Base-by-base conservation (phyloP, 1,140 invertebrate species). In the Listronotus oregonensis region DNA sequence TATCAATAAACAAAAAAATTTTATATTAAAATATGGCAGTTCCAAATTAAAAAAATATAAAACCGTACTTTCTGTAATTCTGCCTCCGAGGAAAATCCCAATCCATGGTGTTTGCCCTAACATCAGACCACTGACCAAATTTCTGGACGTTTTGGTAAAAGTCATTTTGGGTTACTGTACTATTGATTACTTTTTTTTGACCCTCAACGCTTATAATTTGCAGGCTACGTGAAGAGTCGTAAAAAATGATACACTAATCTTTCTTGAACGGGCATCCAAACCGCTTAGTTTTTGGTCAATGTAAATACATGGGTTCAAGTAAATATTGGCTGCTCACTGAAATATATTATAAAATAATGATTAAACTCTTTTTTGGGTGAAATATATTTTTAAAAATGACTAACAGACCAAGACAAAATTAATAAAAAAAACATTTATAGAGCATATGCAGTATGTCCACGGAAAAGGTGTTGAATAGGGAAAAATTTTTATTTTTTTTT, bases 61-160 rank as follows among this genome's bases (percentile, higher is more conserved):
- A 51, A 18, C 27, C 37, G 74, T 80, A 90, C 91, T 86, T 97
- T 97, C 74, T 93, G 94, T 46, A 98, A 82, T 80, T 99, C 97
- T 50, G 87, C 87, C 80, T 99, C 97, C 0, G 95, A 94, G 34
- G 92, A 89, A 82, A 98, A 99, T 9, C 97, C 97, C 47, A 99
- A 85, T 3, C 96, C 97, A 81, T 98, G 3, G 95, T 98, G 82
- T 97, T 98, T 7, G 96, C 95, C 63, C 95, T 83, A 34, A 96
- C 91, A 83, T 99, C 97, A 60, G 95, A 97, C 96, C 96, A 98
- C 79, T 99, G 97, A 2, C 96, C 96, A 85, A 99, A 99, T 82
- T 99, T 99, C 80, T 98, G 96, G 96, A 98, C 10, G 96, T 99
- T 82, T 98, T 98, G 42, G 96, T 98, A 79, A 98, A 98, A 42